Evolutionary conservation across 2,797 vertebrate genomes (phyloP).

Genomic region (Sebastes jordani): DNA sequence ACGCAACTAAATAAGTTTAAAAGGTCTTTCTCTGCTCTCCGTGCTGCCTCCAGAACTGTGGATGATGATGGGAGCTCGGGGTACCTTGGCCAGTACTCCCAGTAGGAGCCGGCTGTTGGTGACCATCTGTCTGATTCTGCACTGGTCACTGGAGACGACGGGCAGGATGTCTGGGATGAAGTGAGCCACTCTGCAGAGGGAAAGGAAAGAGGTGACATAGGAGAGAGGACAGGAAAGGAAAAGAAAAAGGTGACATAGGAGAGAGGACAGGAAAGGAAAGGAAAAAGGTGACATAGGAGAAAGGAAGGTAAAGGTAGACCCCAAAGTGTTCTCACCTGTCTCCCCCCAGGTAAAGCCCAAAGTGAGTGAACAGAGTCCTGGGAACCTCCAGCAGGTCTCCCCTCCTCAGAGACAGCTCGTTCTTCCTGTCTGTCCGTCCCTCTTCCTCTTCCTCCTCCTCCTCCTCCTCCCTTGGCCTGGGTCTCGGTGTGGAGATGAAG

Average conservation of each 20-base stretch:
- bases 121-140: slow-evolving; percentile 82
- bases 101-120: slow-evolving; percentile 89
- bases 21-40: too few species aligned
- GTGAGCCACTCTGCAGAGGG: slow-evolving; percentile 84
- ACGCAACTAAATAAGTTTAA: too few species aligned
- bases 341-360: slow-evolving; percentile 92
- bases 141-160: slow-evolving; percentile 74
- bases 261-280: not conserved
- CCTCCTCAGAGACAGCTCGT: slow-evolving; percentile 74
- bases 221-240: not conserved
- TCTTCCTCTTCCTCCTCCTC: not conserved
- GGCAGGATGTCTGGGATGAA: slow-evolving; percentile 93
- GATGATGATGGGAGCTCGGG: too few species aligned
- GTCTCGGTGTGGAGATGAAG: slow-evolving; percentile 45
- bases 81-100: slow-evolving; percentile 85
- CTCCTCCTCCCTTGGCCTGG: not conserved
- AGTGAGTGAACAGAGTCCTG: slow-evolving; percentile 91
- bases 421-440: not conserved
- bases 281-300: not conserved
- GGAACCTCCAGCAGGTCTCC: slow-evolving; percentile 93
- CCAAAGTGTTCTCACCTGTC: slow-evolving; percentile 63
- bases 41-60: too few species aligned
- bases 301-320: too few species aligned
- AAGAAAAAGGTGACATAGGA: not conserved
- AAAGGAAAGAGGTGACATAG: not conserved